phyloP scores from a whole-genome alignment of 2,113 vertebrate genomes.

The Forbesichthys papilliferus region DNA sequence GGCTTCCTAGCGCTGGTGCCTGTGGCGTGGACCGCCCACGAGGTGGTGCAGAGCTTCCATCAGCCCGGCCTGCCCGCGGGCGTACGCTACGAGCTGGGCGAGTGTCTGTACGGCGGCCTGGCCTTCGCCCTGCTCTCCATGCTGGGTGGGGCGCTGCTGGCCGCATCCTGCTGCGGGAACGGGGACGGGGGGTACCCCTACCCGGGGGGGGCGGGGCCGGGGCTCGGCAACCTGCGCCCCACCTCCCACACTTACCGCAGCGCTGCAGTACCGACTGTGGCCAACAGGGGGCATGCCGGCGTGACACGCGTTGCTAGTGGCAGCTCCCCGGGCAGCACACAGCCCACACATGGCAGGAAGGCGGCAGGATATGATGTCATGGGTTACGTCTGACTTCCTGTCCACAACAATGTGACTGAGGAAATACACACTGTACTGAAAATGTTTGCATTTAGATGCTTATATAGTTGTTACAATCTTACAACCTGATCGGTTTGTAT shows the following conservation, averaged over 20 bases:
- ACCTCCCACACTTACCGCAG: constrained; percentile 66
- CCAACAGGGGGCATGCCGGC: constrained; percentile 46
- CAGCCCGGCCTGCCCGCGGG: constrained; percentile 80
- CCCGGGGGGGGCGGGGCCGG: constrained; percentile 30
- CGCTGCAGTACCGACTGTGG: constrained; percentile 41
- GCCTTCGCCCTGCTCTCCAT: constrained; percentile 84
- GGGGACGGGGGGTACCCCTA: constrained; percentile 67
- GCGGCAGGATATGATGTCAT: constrained; percentile 76
- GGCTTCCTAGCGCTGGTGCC: constrained; percentile 90
- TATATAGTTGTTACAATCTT: no score
- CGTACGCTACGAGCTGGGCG: constrained; percentile 90
- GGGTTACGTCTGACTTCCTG: constrained; percentile 69
- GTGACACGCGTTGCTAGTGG: constrained; percentile 50
- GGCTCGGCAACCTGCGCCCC: constrained; percentile 10
- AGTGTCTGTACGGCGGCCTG: constrained; percentile 89
- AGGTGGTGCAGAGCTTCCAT: constrained; percentile 90
- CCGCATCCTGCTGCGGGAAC: constrained; percentile 79
- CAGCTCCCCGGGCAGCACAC: constrained; percentile 39
- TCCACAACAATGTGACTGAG: no score
- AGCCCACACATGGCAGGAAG: constrained; percentile 48
- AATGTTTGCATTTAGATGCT: no score
- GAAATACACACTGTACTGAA: no score
- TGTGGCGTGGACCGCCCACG: constrained; percentile 89
- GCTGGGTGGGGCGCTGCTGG: constrained; percentile 85
- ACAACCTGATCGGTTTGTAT: no score